Percentiles rank a stretch among this genome's conserved stretches.
Conservation (phyloP, 2,797 vertebrate genomes). For the Phoxinus dragarum region DNA sequence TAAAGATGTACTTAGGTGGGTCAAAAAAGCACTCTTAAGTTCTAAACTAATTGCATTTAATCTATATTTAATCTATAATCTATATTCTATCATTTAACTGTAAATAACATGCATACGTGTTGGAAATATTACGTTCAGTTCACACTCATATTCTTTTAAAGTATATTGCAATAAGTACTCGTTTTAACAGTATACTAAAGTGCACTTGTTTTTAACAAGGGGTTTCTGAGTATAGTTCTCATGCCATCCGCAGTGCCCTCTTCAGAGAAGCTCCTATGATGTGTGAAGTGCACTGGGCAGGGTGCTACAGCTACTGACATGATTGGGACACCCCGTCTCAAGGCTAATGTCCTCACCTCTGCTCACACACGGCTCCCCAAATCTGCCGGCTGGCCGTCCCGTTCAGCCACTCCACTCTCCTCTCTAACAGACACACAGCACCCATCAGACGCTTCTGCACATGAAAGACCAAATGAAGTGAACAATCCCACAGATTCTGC, state of each 20-base stretch:
- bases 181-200: neutral
- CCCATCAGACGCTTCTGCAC: slow-evolving; percentile 75
- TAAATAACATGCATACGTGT: neutral
- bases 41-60: too few species aligned
- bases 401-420: slow-evolving; percentile 77
- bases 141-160: neutral
- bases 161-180: neutral
- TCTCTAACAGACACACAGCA: slow-evolving; percentile 71
- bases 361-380: slow-evolving; percentile 84
- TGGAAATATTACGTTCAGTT: neutral
- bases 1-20: too few species aligned
- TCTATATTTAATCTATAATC: neutral
- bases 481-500: neutral
- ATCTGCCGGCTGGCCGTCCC: slow-evolving; percentile 76
- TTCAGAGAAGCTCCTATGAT: neutral
- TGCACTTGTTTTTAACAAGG: neutral
- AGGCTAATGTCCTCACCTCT: slow-evolving; percentile 71
- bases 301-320: neutral
- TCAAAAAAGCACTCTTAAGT: too few species aligned
- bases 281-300: neutral
- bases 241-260: neutral
- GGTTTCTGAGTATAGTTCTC: neutral
- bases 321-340: neutral
- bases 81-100: neutral
- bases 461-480: neutral